Conservation (phyloP, 2,113 vertebrate species). For the Bungarus multicinctus region DNA sequence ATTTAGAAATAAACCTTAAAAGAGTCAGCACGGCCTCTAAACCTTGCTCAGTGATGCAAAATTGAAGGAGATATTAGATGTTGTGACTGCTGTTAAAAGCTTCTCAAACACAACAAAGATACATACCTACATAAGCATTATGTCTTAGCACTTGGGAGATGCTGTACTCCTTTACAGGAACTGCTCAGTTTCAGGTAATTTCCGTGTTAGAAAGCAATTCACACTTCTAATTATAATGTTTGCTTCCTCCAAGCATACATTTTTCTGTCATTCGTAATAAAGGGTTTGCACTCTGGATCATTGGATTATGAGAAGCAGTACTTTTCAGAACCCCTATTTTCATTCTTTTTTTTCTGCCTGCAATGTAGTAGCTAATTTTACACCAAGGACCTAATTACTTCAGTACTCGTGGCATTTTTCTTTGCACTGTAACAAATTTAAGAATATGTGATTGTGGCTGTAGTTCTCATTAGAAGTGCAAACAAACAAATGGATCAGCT, state of each 20-base stretch:
- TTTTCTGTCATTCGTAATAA: conserved; percentile 19
- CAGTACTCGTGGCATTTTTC: conserved; percentile 39
- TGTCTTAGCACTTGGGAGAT: neutral
- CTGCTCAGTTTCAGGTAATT: neutral
- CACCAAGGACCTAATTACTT: conserved; percentile 45
- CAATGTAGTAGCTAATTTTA: conserved; percentile 39
- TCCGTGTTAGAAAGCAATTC: conserved; percentile 8
- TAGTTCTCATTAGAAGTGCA: conserved; percentile 38
- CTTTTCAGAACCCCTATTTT: conserved; percentile 25
- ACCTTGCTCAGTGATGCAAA: conserved; percentile 33
- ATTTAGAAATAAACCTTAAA: conserved; percentile 13
- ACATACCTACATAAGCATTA: neutral
- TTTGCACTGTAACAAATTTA: conserved; percentile 19
- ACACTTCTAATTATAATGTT: neutral
- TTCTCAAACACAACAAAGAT: neutral
- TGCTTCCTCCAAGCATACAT: neutral
- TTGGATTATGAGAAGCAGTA: conserved; percentile 27
- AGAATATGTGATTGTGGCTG: conserved; percentile 21
- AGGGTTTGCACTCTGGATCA: conserved; percentile 18
- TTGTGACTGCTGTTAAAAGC: conserved; percentile 9
- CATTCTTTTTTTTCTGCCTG: conserved; percentile 4
- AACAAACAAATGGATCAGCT: conserved; percentile 32
- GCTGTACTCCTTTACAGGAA: neutral
- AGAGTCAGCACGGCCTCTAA: neutral
- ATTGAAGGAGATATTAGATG: neutral